Evolutionary conservation across 2,888 invertebrate species (phyloP), one percentile per base, ranked within the genome.

Genomic region (Acronicta aceris): DNA sequence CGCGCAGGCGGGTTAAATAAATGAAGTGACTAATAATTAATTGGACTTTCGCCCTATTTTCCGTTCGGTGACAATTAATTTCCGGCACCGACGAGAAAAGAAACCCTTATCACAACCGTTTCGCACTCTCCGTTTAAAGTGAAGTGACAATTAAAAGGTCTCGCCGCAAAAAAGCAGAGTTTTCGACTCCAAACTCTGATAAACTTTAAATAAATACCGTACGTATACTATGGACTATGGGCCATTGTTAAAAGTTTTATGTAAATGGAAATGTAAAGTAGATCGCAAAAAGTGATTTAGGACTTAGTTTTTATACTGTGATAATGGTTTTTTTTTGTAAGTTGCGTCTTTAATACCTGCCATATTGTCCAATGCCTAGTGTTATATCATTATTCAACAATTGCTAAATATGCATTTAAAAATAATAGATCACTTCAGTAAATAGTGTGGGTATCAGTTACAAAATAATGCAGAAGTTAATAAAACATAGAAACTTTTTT

Each of bases 11-110:
- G 90, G 92, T 93, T 93, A 93, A 93, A 94, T 93, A 93, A 93
- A 93, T 94, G 93, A 93, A 94, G 91, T 94, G 92, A 90, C 91
- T 92, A 93, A 93, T 94, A 94, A 94, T 94, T 93, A 94, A 94
- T 94, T 93, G 93, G 92, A 93, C 89, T 94, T 93, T 92, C 90
- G 89, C 93, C 94, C 94, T 91, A 93, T 94, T 94, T 93, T 93
- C 93, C 91, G 93, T 93, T 93, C 90, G 91, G 93, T 90, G 93
- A 94, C 94, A 92, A 93, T 94, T 94, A 93, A 94, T 94, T 93
- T 94, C 92, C 92, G 90, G 89, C 86, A 84, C 82, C 83, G 86
- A 87, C 81, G 88, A 89, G 90, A 90, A 93, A 94, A 93, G 91
- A 92, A 92, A 92, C 93, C 93, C 92, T 93, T 93, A 94, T 94